Evolutionary conservation across 1,140 invertebrate genomes (phyloP).

Genomic region (Bombus sylvicola): DNA sequence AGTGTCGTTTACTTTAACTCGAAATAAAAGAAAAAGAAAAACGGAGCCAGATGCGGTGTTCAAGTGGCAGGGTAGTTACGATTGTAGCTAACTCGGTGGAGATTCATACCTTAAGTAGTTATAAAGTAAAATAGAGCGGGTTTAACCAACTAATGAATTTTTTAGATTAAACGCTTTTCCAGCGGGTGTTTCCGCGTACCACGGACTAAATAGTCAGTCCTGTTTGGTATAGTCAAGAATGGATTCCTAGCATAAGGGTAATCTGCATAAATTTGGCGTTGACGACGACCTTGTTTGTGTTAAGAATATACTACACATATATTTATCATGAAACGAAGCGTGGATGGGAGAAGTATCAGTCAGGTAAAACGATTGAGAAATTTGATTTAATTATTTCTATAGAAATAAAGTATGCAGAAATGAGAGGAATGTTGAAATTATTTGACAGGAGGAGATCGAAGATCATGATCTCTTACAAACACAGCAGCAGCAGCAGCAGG

Average conservation of each 20-base stretch:
- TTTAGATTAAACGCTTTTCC: conserved; percentile 30
- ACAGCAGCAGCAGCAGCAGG: conserved; percentile 70
- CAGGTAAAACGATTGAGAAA: conserved; percentile 54
- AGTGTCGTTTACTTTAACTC: background rate
- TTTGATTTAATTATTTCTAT: background rate
- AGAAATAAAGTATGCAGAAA: background rate
- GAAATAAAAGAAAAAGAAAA: background rate
- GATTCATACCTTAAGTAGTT: background rate
- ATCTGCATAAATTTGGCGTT: conserved; percentile 15
- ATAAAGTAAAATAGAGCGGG: background rate
- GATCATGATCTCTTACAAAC: conserved; percentile 3
- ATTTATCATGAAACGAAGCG: conserved; percentile 69
- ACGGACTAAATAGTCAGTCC: background rate
- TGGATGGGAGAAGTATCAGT: conserved; percentile 62
- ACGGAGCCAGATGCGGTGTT: background rate
- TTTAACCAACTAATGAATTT: background rate
- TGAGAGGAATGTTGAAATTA: background rate
- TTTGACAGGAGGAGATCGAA: conserved; percentile 74
- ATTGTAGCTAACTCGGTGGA: background rate
- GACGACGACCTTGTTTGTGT: conserved; percentile 25
- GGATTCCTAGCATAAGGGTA: conserved; percentile 57
- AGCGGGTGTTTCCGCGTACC: background rate
- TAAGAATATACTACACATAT: conserved; percentile 18
- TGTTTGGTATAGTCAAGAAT: conserved; percentile 29
- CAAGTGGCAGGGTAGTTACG: background rate